A percentile compares a stretch with the other conserved stretches of the same genome.
These are phyloP conservation scores for Sinocyclocheilus rhinocerous DNA, from an alignment of 2,113 vertebrate genomes.

Conservation along the genomic window DNA sequence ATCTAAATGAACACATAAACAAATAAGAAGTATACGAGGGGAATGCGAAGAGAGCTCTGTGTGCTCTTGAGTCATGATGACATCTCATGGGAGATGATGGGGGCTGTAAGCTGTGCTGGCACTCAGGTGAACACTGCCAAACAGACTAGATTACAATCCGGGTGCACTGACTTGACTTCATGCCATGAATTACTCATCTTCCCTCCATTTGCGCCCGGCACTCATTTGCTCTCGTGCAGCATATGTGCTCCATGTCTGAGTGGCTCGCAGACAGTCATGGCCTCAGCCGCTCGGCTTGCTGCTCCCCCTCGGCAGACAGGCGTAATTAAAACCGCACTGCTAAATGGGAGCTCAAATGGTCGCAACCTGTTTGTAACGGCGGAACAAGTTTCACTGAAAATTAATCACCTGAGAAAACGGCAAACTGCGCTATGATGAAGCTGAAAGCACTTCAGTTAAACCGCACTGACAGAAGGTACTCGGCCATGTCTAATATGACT, in stretches of 20 bases:
- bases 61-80: constrained; percentile 42
- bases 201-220: constrained; percentile 35
- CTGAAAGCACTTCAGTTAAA: constrained; percentile 35
- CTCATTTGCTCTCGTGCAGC: constrained; percentile 42
- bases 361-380: constrained; percentile 46
- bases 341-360: constrained; percentile 48
- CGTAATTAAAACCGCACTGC: constrained; percentile 33
- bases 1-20: constrained; percentile 32
- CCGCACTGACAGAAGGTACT: constrained; percentile 40
- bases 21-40: constrained; percentile 39
- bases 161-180: constrained; percentile 1
- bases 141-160: constrained; percentile 28
- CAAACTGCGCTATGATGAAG: constrained; percentile 47
- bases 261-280: constrained; percentile 22
- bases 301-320: constrained; percentile 17
- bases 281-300: constrained; percentile 24
- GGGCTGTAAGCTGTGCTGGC: constrained; percentile 33
- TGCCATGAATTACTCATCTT: constrained; percentile 37
- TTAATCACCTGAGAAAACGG: constrained; percentile 55
- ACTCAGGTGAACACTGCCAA: constrained; percentile 36
- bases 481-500: constrained; percentile 40
- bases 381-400: constrained; percentile 43
- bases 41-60: constrained; percentile 29
- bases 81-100: constrained; percentile 30
- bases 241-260: constrained; percentile 41